phyloP scores from a whole-genome alignment of 2,797 vertebrate species.

The Scleropages formosus region DNA sequence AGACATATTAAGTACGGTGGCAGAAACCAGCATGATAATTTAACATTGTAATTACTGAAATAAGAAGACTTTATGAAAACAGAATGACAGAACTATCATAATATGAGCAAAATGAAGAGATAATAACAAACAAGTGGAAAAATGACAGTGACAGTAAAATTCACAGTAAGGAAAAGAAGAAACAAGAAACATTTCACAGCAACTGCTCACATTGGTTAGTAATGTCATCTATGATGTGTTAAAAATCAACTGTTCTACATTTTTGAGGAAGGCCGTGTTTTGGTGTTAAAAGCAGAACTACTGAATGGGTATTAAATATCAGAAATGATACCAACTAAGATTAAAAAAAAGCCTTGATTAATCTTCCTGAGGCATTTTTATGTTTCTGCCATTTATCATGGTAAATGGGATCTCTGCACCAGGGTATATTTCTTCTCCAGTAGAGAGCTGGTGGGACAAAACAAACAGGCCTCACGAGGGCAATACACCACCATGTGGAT shows the following conservation, averaged over 20 bases:
- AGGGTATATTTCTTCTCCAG: neutral
- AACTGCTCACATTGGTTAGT: too few relatives aligned
- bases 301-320: neutral
- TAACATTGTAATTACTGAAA: neutral
- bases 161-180: neutral
- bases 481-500: slow-evolving; percentile 17
- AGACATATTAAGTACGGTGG: neutral
- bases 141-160: neutral
- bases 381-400: neutral
- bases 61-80: neutral
- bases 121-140: too few relatives aligned
- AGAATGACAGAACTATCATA: neutral
- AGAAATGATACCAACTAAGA: neutral
- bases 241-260: too few relatives aligned
- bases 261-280: neutral
- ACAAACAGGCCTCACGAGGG: slow-evolving; percentile 14
- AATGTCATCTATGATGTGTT: too few relatives aligned
- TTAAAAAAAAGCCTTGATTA: neutral
- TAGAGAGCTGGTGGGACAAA: neutral
- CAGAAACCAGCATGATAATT: neutral
- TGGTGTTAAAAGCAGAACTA: neutral
- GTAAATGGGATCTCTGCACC: neutral
- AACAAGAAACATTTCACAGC: neutral
- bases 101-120: neutral
- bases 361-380: neutral